Evolutionary conservation across 2,888 invertebrate genomes (phyloP).

Genomic region (Sminthurinus aureus): DNA sequence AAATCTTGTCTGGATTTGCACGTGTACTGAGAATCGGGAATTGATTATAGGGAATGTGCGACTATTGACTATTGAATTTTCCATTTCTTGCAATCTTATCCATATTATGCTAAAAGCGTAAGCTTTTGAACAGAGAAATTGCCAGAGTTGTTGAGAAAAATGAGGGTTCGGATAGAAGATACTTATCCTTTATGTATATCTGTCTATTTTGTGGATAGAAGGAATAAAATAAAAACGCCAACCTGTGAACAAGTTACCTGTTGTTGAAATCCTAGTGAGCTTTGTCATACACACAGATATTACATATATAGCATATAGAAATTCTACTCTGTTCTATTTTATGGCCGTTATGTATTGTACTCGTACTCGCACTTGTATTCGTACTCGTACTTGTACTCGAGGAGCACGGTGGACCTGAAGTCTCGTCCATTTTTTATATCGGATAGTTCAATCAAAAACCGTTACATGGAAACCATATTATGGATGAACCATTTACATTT

Average conservation of each 20-base stretch:
- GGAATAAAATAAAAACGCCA: background rate
- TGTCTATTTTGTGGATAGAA: background rate
- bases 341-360: background rate
- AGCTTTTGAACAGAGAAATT: background rate
- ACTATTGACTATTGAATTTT: background rate
- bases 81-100: no score
- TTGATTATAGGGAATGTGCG: background rate
- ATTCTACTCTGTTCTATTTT: background rate
- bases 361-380: background rate
- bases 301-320: background rate
- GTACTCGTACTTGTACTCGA: background rate
- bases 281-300: background rate
- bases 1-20: no score
- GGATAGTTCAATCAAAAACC: no score
- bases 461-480: no score
- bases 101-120: no score
- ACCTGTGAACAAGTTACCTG: conserved; percentile 1
- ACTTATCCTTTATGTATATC: background rate
- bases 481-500: no score
- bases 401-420: no score
- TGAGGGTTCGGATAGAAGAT: background rate
- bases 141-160: no score
- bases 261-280: background rate
- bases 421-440: no score
- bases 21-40: no score